A percentile compares a stretch with the other conserved stretches of the same genome.
Evolutionary conservation across 2,888 invertebrate species (phyloP).

Genomic region (Caradrina clavipalpis): DNA sequence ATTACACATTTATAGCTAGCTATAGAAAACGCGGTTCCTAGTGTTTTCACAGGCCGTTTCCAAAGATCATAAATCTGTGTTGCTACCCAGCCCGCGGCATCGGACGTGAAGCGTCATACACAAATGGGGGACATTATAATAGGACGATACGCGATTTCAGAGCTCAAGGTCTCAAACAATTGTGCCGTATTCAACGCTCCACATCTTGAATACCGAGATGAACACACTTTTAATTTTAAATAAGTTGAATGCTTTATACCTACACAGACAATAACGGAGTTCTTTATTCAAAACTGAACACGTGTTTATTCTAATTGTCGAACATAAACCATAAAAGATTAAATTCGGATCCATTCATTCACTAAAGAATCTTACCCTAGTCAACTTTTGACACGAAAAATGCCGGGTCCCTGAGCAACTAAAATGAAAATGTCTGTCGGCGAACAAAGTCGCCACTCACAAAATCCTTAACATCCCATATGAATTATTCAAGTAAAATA

Average conservation of each 20-base stretch:
- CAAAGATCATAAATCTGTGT: constrained; percentile 29
- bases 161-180: constrained; percentile 73
- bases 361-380: constrained; percentile 31
- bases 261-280: background rate
- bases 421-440: constrained; percentile 20
- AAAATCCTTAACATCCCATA: constrained; percentile 54
- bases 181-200: constrained; percentile 71
- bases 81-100: constrained; percentile 58
- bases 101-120: constrained; percentile 64
- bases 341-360: constrained; percentile 3
- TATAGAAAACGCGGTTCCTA: background rate
- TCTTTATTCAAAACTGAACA: constrained; percentile 15
- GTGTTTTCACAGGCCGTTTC: constrained; percentile 22
- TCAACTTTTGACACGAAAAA: constrained; percentile 33
- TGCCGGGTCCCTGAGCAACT: constrained; percentile 5
- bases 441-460: constrained; percentile 44
- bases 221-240: constrained; percentile 36
- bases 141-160: constrained; percentile 71
- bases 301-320: constrained; percentile 12
- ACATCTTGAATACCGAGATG: constrained; percentile 61
- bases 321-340: constrained; percentile 12
- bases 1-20: too few species aligned
- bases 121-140: constrained; percentile 72
- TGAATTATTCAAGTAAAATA: constrained; percentile 67
- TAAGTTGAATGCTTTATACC: constrained; percentile 16